Percentiles rank a stretch among this genome's conserved stretches.
Conservation (phyloP, 2,888 invertebrate species). For the Rhopalosiphum nymphaeae region DNA sequence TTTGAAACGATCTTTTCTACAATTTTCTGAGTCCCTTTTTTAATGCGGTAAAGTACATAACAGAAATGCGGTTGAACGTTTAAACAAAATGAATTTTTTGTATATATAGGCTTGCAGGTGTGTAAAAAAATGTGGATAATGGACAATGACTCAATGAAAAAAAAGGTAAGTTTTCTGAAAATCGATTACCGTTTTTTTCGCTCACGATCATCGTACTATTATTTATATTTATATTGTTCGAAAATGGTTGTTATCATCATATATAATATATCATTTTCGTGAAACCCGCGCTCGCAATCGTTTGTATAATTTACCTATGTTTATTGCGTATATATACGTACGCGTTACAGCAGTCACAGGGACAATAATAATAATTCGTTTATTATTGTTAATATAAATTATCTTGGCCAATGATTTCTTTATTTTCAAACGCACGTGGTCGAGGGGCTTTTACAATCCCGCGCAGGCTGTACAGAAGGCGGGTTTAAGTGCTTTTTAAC, state of each 20-base stretch:
- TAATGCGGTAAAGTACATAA: not conserved
- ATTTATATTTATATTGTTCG: not conserved
- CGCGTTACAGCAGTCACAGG: not conserved
- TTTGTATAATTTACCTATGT: not conserved
- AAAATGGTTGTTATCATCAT: not conserved
- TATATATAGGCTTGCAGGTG: too few species aligned
- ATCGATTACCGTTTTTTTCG: not conserved
- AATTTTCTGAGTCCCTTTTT: not conserved
- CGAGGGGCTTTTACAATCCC: not conserved
- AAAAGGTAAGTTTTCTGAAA: not conserved
- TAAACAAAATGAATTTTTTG: not conserved
- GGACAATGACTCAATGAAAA: not conserved
- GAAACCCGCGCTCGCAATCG: not conserved
- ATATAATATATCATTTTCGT: not conserved
- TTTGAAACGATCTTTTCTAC: not conserved
- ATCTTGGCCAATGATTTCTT: not conserved
- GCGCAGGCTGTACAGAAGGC: not conserved
- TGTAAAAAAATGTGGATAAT: not conserved
- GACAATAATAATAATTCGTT: not conserved
- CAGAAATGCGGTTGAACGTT: not conserved
- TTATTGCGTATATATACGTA: not conserved
- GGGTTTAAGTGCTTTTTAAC: constrained; percentile 52
- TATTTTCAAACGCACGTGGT: not conserved
- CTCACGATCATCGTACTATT: not conserved
- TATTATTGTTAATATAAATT: not conserved